phyloP scores from a whole-genome alignment of 2,113 vertebrate species.

The Stomatorhinus ivindoensis region DNA sequence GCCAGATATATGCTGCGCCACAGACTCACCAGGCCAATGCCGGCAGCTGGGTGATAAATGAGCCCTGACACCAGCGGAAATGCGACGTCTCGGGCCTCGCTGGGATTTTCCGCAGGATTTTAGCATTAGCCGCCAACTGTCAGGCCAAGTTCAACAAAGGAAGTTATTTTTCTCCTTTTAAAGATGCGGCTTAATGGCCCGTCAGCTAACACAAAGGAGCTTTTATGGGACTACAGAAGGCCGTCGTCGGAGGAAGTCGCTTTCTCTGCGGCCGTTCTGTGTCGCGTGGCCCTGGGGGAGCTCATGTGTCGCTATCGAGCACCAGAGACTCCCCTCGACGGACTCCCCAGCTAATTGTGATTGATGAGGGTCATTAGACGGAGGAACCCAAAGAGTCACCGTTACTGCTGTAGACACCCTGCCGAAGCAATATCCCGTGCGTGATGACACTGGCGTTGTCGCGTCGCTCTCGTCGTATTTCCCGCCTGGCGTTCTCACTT shows the following conservation, averaged over 20 bases:
- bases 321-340: neutral
- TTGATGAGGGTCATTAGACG: neutral
- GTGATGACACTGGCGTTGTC: neutral
- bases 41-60: conserved; percentile 40
- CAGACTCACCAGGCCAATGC: conserved; percentile 40
- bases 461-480: neutral
- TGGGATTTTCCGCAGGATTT: conserved; percentile 12
- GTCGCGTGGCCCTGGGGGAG: neutral
- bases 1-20: conserved; percentile 29
- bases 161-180: neutral
- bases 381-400: neutral
- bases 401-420: neutral
- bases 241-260: neutral
- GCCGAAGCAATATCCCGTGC: neutral
- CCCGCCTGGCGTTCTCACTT: neutral
- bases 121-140: conserved; percentile 13
- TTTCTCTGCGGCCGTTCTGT: neutral
- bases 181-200: neutral
- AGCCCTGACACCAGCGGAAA: conserved; percentile 29
- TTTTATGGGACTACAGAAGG: neutral
- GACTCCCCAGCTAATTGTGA: neutral
- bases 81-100: neutral
- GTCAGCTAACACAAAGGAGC: neutral
- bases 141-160: conserved; percentile 1
- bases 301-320: neutral